Percentiles rank a stretch among this genome's conserved stretches.
Conservation (phyloP, 2,113 vertebrate species). For the Ceyx margarethae region DNA sequence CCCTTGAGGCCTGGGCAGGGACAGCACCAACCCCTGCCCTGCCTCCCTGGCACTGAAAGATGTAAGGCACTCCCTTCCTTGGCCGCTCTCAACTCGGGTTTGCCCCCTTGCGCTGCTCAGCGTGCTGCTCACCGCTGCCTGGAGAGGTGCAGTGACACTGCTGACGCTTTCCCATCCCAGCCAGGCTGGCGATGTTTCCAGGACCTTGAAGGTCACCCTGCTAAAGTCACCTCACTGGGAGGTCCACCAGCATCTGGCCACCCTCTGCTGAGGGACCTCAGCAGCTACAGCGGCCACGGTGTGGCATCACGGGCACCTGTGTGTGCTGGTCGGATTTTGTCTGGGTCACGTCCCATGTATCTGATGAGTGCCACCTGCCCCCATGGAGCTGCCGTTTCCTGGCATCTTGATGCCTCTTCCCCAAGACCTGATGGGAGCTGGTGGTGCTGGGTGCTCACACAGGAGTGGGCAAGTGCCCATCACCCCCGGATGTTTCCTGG, state of each 20-base stretch:
- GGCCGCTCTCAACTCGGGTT: not conserved
- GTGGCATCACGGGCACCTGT: rapidly evolving
- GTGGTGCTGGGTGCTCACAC: not conserved
- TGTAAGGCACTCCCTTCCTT: not conserved
- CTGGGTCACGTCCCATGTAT: not conserved
- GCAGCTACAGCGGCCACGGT: rapidly evolving
- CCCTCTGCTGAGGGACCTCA: not conserved
- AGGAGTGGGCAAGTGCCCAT: not conserved
- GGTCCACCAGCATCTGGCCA: rapidly evolving
- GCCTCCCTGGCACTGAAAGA: not conserved
- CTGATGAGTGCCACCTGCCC: not conserved
- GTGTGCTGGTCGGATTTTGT: not conserved
- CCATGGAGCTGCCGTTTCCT: not conserved
- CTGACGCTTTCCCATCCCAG: rapidly evolving
- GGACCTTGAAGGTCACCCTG: not conserved
- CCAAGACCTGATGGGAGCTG: not conserved
- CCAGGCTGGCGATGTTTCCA: not conserved
- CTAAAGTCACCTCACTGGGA: not conserved
- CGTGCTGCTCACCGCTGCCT: not conserved
- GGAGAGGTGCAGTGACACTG: rapidly evolving
- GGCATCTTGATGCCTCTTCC: not conserved
- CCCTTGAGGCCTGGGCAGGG: not conserved
- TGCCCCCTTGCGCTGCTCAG: rapidly evolving
- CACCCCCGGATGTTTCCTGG: not conserved
- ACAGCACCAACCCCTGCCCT: not conserved